Evolutionary conservation across 1,140 invertebrate species (phyloP), one percentile per base, ranked within the genome.

Genomic region (Penaeus vannamei): DNA sequence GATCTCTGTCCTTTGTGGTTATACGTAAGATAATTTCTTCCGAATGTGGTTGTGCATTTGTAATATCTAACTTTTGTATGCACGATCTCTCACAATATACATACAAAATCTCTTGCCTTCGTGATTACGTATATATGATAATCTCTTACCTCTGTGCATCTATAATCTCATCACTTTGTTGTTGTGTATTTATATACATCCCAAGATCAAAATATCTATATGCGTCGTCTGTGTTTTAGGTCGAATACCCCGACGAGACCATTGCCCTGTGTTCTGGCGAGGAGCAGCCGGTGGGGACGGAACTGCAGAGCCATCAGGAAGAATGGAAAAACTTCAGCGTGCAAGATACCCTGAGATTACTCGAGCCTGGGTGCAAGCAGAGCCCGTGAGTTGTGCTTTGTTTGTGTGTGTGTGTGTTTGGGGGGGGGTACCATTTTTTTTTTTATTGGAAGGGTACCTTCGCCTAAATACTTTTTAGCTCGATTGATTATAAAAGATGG

Each of bases 281-380:
- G 5, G 69, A 76, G 36, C n/a, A 5, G 4, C 69, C 17, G 23
- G 69, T 32, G 20, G n/a, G 36, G 17, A 76, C 69, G 19, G 69
- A 76, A 22, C 69, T 26, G 26, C 69, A 76, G 10, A 53, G 46
- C 10, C 46, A 53, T 8, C 69, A 76, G 36, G 69, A 76, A 19
- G 12, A 20, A 0, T 76, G 69, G 69, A 29, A 76, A 22, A 62
- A 84, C 19, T 84, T 84, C 60, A 84, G 82, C 26, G 61, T 84
- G 22, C 82, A 84, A 62, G 82, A 84, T 29, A 60, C 82, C 17
- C 26, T 84, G 82, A 59, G 60, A 10, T 61, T 84, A 23, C 53
- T 84, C 29, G 53, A 84, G 26, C 82, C 82, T 0, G 82, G 82
- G 53, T 84, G 82, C 60, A 84, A 64, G 17, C 22, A 59, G 22